Evolutionary conservation across 2,797 vertebrate genomes (phyloP).

Genomic region (Zalophus californianus): DNA sequence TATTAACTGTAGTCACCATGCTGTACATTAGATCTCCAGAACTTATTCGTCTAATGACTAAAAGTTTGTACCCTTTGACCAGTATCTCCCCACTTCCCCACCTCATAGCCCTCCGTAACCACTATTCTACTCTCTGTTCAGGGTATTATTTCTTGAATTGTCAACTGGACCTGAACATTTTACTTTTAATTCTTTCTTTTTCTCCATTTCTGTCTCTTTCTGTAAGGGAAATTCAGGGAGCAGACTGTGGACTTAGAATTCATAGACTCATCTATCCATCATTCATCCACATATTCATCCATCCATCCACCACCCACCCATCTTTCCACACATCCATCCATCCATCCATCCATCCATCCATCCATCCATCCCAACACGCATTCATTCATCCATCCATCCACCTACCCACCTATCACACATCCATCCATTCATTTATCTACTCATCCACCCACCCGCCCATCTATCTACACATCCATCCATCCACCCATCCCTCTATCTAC

Average conservation of each 20-base stretch:
- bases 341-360: background rate
- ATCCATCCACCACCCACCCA: background rate
- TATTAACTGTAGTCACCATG: background rate
- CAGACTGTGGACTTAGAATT: background rate
- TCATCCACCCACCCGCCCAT: background rate
- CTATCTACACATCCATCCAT: too few species aligned
- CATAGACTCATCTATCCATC: background rate
- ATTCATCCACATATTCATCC: background rate
- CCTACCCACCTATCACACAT: background rate
- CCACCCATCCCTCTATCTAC: too few species aligned
- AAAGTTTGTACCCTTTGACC: background rate
- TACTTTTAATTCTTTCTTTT: background rate
- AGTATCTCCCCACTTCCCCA: background rate
- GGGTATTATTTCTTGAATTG: background rate
- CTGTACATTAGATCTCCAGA: background rate
- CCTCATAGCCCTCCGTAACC: too few species aligned
- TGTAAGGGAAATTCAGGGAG: background rate
- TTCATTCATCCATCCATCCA: background rate
- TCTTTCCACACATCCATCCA: background rate
- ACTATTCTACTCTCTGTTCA: background rate
- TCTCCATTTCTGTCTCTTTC: background rate
- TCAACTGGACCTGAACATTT: background rate
- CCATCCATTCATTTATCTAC: background rate
- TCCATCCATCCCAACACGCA: background rate
- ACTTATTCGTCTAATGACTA: too few species aligned